Evolutionary conservation across 64 coral and sea anemone genomes (phyloP).

Genomic region (Actinia equina): DNA sequence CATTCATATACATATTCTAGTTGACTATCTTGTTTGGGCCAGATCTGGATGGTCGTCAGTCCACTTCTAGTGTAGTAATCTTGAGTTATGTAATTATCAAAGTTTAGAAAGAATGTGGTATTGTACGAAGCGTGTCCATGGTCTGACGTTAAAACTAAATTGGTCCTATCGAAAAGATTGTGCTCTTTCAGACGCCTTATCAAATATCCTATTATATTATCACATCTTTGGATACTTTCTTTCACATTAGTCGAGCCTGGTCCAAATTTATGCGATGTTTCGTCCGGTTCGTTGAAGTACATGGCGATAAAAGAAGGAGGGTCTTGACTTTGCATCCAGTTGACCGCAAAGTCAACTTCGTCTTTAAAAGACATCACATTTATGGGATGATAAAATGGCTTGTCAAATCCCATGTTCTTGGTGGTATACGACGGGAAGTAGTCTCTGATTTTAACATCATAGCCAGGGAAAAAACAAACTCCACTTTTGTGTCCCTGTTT

Average conservation of each 20-base stretch:
- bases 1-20: conserved; percentile 51
- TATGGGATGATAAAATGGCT: conserved; percentile 44
- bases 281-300: conserved; percentile 66
- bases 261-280: conserved; percentile 36
- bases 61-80: conserved; percentile 38
- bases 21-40: conserved; percentile 9
- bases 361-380: conserved; percentile 59
- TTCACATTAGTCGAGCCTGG: conserved; percentile 55
- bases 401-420: conserved; percentile 16
- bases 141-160: conserved; percentile 65
- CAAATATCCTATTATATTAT: conserved; percentile 64
- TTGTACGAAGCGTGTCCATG: conserved; percentile 69
- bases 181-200: conserved; percentile 34
- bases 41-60: conserved; percentile 3
- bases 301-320: conserved; percentile 76
- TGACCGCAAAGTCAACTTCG: conserved; percentile 48
- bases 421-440: conserved; percentile 54
- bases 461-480: conserved; percentile 68
- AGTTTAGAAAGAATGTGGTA: conserved; percentile 48
- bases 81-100: conserved; percentile 46
- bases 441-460: conserved; percentile 51
- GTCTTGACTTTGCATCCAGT: conserved; percentile 34
- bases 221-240: conserved; percentile 29
- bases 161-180: conserved; percentile 38
- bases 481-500: conserved; percentile 79